Base-by-base conservation (phyloP, 2,888 invertebrate genomes). In the Nymphalis polychloros region DNA sequence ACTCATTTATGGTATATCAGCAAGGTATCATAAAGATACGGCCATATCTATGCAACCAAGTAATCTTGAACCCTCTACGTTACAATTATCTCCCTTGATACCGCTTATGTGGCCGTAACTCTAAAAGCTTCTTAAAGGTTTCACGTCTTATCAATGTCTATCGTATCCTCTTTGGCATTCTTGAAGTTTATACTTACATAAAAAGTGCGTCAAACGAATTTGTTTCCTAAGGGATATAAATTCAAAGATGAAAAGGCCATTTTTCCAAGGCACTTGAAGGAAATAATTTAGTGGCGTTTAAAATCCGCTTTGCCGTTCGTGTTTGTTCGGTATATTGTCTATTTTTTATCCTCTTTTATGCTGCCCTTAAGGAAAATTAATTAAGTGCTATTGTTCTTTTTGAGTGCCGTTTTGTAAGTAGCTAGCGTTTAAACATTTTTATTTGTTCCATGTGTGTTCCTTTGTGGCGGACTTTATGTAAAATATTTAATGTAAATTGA, bases 301-400 rank as follows among this genome's bases (percentile, higher is more conserved):
- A 84, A 85, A 84, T 85, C 85, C 82, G 82, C 85, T 84, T 87
- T 57, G 76, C 79, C 80, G 35, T 71, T 78, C 35, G 63, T 68
- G 82, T 84, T 84, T 84, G 80, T 81, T 84, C 77, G 78, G 73
- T 75, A 79, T 78, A 78, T 79, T 81, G 84, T 79, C 80, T 79
- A 68, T 68, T 62, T 63, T 81, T 82, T 83, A 81, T 84, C 75
- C 79, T 80, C 82, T 83, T 86, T 86, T 81, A 82, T 84, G 81
- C 17, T 49, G 19, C 79, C 79, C 81, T 83, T 78, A 86, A 86
- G 85, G 86, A 86, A 89, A 89, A 88, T 89, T 89, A 89, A 90
- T 90, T 89, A 88, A 85, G 85, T 84, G 81, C 79, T 78, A 83
- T 86, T 87, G 85, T 87, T 85, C 80, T 76, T 76, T 81, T 78